These are phyloP conservation scores for Coccyzus lansbergi DNA, from an alignment of 2,797 vertebrate genomes.

Conservation along the genomic window DNA sequence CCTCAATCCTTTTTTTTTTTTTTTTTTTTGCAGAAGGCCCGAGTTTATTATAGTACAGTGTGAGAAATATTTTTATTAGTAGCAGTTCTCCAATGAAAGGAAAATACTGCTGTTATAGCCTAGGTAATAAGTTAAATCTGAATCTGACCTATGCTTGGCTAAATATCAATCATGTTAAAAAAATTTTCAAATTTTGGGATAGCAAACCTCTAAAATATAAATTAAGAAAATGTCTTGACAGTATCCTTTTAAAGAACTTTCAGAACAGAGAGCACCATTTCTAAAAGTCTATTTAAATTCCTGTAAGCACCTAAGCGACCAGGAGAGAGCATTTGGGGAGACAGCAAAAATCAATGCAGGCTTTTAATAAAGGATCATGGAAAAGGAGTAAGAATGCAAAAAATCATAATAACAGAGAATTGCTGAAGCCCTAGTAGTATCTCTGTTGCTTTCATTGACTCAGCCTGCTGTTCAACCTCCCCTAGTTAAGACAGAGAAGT, in stretches of 20 bases:
- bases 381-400: neutral
- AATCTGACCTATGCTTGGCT: neutral
- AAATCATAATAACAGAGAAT: neutral
- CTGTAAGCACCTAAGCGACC: neutral
- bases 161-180: neutral
- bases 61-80: neutral
- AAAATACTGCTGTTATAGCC: neutral
- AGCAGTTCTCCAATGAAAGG: neutral
- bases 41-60: neutral
- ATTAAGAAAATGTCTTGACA: neutral
- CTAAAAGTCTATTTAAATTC: constrained; percentile 31
- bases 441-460: neutral
- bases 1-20: neutral
- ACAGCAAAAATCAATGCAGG: constrained; percentile 20
- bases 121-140: neutral
- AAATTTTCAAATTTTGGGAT: neutral
- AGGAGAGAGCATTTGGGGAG: neutral
- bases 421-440: neutral
- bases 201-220: neutral
- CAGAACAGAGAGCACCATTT: neutral
- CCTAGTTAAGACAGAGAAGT: neutral
- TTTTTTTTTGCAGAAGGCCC: neutral
- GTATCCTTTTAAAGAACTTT: constrained; percentile 1
- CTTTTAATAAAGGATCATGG: neutral
- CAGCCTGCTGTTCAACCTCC: neutral